These are phyloP conservation scores for Meandrina meandrites DNA, from an alignment of 92 coral and sea anemone species.

Conservation along the genomic window DNA sequence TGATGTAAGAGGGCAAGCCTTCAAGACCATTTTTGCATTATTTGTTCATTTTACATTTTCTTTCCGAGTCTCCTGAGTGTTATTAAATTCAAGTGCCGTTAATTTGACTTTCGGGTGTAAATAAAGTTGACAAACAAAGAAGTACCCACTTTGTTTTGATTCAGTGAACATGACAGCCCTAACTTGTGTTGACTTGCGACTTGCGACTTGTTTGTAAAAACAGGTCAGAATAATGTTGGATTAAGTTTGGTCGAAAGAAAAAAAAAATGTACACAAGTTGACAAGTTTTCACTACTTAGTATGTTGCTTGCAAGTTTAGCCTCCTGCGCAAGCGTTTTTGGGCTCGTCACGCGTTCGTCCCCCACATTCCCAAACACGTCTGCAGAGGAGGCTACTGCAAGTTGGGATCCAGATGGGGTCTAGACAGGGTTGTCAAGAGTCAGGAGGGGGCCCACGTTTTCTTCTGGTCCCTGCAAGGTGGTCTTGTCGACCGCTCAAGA, in stretches of 20 bases:
- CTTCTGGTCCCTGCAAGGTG: too few species aligned
- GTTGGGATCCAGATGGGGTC: neutral
- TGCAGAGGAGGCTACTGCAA: neutral
- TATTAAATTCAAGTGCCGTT: neutral
- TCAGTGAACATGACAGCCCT: neutral
- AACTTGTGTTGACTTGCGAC: too few species aligned
- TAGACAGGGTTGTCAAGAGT: too few species aligned
- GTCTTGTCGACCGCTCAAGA: too few species aligned
- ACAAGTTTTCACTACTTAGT: neutral
- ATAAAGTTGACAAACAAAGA: conserved; percentile 24
- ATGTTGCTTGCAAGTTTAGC: too few species aligned
- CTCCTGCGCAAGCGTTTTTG: too few species aligned
- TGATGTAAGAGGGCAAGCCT: conserved; percentile 9
- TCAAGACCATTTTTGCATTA: neutral
- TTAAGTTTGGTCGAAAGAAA: neutral
- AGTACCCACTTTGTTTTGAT: neutral
- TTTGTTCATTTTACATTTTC: neutral
- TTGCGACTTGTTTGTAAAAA: too few species aligned
- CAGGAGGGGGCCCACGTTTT: too few species aligned
- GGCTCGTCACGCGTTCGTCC: too few species aligned
- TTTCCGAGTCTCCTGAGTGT: neutral
- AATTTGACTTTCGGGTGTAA: conserved; percentile 20
- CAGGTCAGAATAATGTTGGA: neutral
- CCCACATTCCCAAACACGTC: too few species aligned
- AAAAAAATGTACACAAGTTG: neutral